phyloP scores from a whole-genome alignment of 2,888 invertebrate species.

The Shargacucullia verbasci region DNA sequence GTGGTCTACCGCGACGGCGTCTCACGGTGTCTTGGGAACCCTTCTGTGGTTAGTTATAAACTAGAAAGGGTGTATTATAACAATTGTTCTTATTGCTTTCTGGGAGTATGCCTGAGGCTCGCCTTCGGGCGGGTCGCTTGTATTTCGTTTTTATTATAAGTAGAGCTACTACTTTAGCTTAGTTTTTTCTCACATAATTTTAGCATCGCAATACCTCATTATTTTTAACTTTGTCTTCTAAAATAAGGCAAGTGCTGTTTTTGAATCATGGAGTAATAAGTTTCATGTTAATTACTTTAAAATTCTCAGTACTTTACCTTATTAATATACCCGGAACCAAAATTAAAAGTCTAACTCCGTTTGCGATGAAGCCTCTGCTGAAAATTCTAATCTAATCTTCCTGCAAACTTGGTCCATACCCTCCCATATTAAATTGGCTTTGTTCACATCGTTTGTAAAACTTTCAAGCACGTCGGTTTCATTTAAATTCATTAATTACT shows the following conservation, averaged over 20 bases:
- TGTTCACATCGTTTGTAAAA: slow-evolving; percentile 36
- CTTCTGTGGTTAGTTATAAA: slow-evolving; percentile 54
- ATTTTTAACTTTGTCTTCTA: too few species aligned
- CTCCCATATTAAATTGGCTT: slow-evolving; percentile 34
- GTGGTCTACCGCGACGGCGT: slow-evolving; percentile 56
- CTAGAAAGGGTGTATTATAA: slow-evolving; percentile 51
- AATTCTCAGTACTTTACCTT: background rate
- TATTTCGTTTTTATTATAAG: too few species aligned
- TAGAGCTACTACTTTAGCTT: too few species aligned
- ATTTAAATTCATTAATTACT: slow-evolving; percentile 43
- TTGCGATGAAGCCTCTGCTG: slow-evolving; percentile 8
- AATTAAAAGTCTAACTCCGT: slow-evolving; percentile 8
- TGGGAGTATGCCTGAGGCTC: slow-evolving; percentile 12
- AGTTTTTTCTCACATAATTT: too few species aligned
- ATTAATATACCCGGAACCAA: background rate
- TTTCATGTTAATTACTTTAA: background rate
- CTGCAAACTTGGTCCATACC: slow-evolving; percentile 22
- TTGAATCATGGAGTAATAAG: too few species aligned
- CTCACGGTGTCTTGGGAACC: slow-evolving; percentile 48
- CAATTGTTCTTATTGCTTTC: slow-evolving; percentile 50
- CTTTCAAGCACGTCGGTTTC: slow-evolving; percentile 26
- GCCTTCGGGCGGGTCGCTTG: slow-evolving; percentile 12
- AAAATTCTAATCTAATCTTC: slow-evolving; percentile 31
- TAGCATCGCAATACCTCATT: too few species aligned
- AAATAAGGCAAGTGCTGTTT: too few species aligned